Evolutionary conservation across 2,888 invertebrate species (phyloP).

Genomic region (Limnephilus lunatus): DNA sequence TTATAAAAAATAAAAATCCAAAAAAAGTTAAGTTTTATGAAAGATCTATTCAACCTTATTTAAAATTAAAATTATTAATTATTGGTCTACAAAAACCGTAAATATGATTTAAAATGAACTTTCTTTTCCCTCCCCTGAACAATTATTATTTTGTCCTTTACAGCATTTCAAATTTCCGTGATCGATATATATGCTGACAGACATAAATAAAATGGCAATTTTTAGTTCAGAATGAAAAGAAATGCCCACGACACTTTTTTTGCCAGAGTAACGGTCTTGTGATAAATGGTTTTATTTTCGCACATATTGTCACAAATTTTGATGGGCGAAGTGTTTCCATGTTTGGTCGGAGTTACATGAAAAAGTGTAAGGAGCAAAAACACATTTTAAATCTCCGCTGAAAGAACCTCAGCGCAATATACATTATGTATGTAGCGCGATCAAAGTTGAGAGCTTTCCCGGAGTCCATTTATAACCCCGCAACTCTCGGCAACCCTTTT

Average conservation of each 20-base stretch:
- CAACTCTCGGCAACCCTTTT: constrained; percentile 40
- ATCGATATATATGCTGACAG: background rate
- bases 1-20: no score
- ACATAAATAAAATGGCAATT: background rate
- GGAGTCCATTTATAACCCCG: constrained; percentile 34
- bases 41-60: no score
- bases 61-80: no score
- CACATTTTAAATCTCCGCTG: background rate
- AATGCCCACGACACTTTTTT: background rate
- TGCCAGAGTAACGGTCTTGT: background rate
- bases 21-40: no score
- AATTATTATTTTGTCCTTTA: no score
- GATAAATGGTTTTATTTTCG: background rate
- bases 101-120: no score
- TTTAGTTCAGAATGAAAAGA: background rate
- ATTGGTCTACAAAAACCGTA: no score
- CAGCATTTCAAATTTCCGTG: no score
- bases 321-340: constrained; percentile 2
- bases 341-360: background rate
- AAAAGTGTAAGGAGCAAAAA: background rate
- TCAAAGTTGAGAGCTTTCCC: constrained; percentile 36
- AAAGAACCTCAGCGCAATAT: background rate
- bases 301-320: background rate
- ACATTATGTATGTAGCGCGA: constrained; percentile 25
- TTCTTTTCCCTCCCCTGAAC: no score